Conservation (phyloP, 2,888 invertebrate species). For the Spatulosminthurus flaviceps region DNA sequence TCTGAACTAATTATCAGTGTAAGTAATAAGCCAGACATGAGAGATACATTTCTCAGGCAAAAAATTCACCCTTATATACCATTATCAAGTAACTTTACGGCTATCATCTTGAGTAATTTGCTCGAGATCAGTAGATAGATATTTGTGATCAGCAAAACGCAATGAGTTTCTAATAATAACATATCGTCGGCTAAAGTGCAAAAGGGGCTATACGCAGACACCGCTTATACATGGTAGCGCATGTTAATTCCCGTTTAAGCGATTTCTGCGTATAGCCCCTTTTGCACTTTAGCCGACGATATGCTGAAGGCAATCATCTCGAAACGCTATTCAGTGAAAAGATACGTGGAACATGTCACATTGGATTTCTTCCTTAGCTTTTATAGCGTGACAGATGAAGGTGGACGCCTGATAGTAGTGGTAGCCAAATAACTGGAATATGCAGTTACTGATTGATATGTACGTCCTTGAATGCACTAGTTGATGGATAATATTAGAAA, state of each 20-base stretch:
- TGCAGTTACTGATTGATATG: background rate
- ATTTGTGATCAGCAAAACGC: slow-evolving; percentile 38
- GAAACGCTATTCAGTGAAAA: background rate
- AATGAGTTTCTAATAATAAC: slow-evolving; percentile 8
- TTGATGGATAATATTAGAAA: background rate
- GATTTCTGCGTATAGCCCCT: too few relatives aligned
- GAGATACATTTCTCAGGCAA: background rate
- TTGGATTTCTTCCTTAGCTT: background rate
- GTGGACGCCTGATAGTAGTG: too few relatives aligned
- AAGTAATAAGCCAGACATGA: background rate
- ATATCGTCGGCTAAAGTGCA: too few relatives aligned
- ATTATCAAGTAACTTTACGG: background rate
- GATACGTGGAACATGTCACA: background rate
- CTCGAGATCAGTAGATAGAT: slow-evolving; percentile 54
- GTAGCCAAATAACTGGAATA: background rate
- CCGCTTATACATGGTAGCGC: too few relatives aligned
- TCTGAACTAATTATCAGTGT: too few relatives aligned
- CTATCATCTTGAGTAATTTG: slow-evolving; percentile 50
- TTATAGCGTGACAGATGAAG: background rate
- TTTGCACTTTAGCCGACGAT: too few relatives aligned
- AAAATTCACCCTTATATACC: background rate
- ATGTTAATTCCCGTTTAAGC: too few relatives aligned
- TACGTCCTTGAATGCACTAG: slow-evolving; percentile 1
- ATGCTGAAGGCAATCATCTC: background rate
- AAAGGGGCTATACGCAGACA: too few relatives aligned